Base-by-base conservation (phyloP, 1,140 invertebrate species). In the Drosophila albomicans region DNA sequence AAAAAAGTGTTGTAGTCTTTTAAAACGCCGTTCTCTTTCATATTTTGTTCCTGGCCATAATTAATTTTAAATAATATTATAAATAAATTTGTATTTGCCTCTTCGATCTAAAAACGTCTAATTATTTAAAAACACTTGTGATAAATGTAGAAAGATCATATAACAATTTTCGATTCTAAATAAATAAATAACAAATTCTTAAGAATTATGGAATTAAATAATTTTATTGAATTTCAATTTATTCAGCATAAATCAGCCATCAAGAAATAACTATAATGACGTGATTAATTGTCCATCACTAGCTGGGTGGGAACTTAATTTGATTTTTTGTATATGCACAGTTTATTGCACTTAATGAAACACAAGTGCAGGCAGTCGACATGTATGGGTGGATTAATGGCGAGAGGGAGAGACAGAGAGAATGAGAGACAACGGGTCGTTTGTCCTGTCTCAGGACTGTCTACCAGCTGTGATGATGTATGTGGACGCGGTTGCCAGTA, bases 311-410 rank as follows among this genome's bases (percentile, higher is more conserved):
- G 32, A 57, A 72, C 38, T 65, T 59, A 57, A 90, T 70, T 89
- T 89, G 74, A 86, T 81, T 88, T 58, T 69, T 67, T 58, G 78
- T 73, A 16, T 58, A 30, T 62, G 38, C 79, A 82, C 69, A 90
- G 86, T 82, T 89, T 90, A 82, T 85, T 90, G 82, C 79, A 86
- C 86, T 89, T 89, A 91, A 90, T 90, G 86, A 79, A 88, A 71
- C 71, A 67, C 54, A 49, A 74, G 56, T 30, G 65, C 51, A 48
- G 54, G 52, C 52, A 41, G 66, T 35, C 16, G 52, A 45, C 35
- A 48, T 41, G n/a, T 57, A 41, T 58, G 58, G 41, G 51, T 5
- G 65, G 51, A n/a, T 38, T 38, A 38, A 38, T 38, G 35, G 35
- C 10, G 35, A 38, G 35, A 8, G 8, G 35, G 35, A 38, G 10